These are phyloP conservation scores for Neolamprologus modestus DNA, from an alignment of 2,113 vertebrate genomes.

Conservation along the genomic window DNA sequence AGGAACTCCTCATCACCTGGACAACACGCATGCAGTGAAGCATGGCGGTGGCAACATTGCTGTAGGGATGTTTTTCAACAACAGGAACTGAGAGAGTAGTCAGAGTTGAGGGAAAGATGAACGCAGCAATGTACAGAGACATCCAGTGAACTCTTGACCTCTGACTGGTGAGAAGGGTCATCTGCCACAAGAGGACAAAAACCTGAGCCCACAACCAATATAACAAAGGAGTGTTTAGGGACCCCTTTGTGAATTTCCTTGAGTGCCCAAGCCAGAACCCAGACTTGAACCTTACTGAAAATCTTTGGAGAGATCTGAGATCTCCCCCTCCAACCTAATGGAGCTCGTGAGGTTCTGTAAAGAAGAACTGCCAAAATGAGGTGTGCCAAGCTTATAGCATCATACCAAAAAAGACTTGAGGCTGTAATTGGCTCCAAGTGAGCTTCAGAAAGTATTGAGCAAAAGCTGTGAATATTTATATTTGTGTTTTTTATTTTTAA, in stretches of 20 bases:
- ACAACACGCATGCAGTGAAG: neutral
- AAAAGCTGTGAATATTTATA: neutral
- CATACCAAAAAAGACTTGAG: neutral
- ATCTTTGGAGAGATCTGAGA: neutral
- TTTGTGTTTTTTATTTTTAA: neutral
- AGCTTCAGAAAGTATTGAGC: neutral
- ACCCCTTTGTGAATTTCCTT: neutral
- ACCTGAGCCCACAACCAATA: neutral
- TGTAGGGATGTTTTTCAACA: neutral
- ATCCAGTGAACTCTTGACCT: neutral
- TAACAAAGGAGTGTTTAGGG: neutral
- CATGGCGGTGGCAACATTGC: neutral
- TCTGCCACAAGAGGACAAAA: neutral
- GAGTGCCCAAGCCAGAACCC: neutral
- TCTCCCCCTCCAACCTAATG: neutral
- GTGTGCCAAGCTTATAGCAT: neutral
- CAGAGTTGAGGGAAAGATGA: neutral
- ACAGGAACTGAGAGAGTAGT: neutral
- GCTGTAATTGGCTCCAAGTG: neutral
- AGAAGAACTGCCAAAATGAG: neutral
- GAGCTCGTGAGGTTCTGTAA: accelerated
- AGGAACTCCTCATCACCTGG: neutral
- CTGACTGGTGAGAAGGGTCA: neutral
- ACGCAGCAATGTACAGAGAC: neutral
- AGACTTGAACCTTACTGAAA: neutral